Percentiles rank a stretch among this genome's conserved stretches.
Evolutionary conservation across 2,888 invertebrate genomes (phyloP).

Genomic region (Timema podura): DNA sequence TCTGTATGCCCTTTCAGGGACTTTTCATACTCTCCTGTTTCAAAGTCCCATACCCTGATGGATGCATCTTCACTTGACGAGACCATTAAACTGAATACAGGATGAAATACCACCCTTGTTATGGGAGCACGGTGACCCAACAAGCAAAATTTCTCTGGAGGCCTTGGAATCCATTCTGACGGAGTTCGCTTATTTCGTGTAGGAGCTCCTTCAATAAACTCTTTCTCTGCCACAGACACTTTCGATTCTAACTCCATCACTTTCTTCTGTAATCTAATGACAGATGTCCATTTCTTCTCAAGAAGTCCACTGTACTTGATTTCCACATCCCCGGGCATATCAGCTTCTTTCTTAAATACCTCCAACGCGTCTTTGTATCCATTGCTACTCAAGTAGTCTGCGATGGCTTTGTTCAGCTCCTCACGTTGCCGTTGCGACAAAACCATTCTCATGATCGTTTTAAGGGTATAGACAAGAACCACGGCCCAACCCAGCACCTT

Average conservation of each 20-base stretch:
- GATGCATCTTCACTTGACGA: constrained; percentile 98
- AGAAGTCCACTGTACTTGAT: constrained; percentile 94
- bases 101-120: constrained; percentile 95
- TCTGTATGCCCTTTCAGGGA: constrained; percentile 99
- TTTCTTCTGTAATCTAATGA: constrained; percentile 98
- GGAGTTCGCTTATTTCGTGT: constrained; percentile 94
- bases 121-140: constrained; percentile 96
- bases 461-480: too few relatives aligned
- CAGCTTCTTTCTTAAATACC: constrained; percentile 96
- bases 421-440: too few relatives aligned
- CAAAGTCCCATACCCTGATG: constrained; percentile 99
- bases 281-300: constrained; percentile 99
- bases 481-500: too few relatives aligned
- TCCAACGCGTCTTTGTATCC: constrained; percentile 94
- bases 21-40: constrained; percentile 97
- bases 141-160: constrained; percentile 93
- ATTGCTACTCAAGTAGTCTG: constrained; percentile 96
- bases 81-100: constrained; percentile 95
- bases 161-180: constrained; percentile 99
- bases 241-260: constrained; percentile 98
- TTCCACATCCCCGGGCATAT: constrained; percentile 92
- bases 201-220: constrained; percentile 93
- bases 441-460: too few relatives aligned
- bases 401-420: constrained; percentile 99
- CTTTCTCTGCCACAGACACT: constrained; percentile 93